Evolutionary conservation across 2,797 vertebrate species (phyloP).

Genomic region (Sebastes kiyomatsui): DNA sequence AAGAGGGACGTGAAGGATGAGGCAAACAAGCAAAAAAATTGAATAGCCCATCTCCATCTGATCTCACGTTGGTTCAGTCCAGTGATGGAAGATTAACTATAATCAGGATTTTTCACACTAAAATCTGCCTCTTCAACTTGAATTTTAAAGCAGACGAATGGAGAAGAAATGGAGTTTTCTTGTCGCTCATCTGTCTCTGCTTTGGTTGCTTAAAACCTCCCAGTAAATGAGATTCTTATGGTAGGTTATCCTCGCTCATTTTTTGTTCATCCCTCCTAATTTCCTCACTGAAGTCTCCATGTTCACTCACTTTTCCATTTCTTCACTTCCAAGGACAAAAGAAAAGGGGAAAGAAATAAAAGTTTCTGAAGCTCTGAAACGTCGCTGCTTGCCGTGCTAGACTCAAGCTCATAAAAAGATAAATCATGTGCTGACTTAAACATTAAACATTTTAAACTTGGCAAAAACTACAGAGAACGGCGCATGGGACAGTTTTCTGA

Average conservation of each 20-base stretch:
- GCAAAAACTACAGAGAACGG: constrained; percentile 12
- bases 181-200: constrained; percentile 8
- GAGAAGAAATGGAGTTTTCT: background rate
- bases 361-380: constrained; percentile 5
- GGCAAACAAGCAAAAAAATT: background rate
- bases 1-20: background rate
- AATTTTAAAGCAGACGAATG: constrained; percentile 14
- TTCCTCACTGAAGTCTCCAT: constrained; percentile 23
- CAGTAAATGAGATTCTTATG: constrained; percentile 21
- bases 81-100: background rate
- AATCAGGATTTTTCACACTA: background rate
- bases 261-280: constrained; percentile 34
- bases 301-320: constrained; percentile 24
- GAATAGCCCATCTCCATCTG: background rate
- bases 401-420: constrained; percentile 20
- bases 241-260: constrained; percentile 19
- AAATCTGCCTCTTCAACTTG: background rate
- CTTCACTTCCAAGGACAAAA: constrained; percentile 22
- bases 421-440: constrained; percentile 21
- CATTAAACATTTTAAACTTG: constrained; percentile 27
- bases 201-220: constrained; percentile 31
- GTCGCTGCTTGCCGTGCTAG: background rate
- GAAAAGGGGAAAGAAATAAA: constrained; percentile 6
- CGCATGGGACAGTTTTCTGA: background rate
- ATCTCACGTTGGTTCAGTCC: background rate